Evolutionary conservation across 2,113 vertebrate genomes (phyloP).

Genomic region (Ochotona princeps): DNA sequence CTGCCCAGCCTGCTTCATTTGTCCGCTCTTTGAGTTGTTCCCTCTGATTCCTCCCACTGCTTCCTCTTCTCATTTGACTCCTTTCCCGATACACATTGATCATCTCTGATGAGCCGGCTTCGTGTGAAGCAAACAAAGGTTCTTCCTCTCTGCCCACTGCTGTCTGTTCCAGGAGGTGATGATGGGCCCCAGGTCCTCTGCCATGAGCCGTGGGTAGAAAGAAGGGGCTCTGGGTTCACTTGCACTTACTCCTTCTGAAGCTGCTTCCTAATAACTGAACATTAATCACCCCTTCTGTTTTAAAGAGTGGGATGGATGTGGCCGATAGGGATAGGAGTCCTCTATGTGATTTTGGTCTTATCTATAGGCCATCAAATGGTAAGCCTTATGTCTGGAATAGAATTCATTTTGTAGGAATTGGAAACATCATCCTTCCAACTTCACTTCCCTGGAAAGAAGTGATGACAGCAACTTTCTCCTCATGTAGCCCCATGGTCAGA

Average conservation of each 20-base stretch:
- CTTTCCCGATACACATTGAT: slow-evolving; percentile 59
- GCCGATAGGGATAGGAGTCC: neutral
- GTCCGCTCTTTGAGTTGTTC: neutral
- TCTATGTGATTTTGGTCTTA: slow-evolving; percentile 13
- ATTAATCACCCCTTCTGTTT: neutral
- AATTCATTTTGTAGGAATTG: neutral
- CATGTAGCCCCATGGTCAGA: neutral
- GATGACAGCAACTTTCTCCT: neutral
- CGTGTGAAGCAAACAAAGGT: slow-evolving; percentile 51
- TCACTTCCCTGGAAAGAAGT: neutral
- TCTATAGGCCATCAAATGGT: neutral
- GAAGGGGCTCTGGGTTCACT: neutral
- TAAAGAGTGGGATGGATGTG: neutral
- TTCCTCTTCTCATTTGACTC: slow-evolving; percentile 64
- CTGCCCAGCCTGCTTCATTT: neutral
- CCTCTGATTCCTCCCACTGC: slow-evolving; percentile 70
- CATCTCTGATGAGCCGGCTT: slow-evolving; percentile 50
- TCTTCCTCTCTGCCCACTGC: slow-evolving; percentile 56
- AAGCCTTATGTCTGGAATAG: slow-evolving; percentile 9
- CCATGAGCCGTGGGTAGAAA: neutral
- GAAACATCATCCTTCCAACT: neutral
- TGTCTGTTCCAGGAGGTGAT: slow-evolving; percentile 5
- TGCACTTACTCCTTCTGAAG: neutral
- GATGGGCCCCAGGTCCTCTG: neutral
- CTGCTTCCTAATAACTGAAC: neutral